Base-by-base conservation (phyloP, 2,113 vertebrate species). In the Lota lota region DNA sequence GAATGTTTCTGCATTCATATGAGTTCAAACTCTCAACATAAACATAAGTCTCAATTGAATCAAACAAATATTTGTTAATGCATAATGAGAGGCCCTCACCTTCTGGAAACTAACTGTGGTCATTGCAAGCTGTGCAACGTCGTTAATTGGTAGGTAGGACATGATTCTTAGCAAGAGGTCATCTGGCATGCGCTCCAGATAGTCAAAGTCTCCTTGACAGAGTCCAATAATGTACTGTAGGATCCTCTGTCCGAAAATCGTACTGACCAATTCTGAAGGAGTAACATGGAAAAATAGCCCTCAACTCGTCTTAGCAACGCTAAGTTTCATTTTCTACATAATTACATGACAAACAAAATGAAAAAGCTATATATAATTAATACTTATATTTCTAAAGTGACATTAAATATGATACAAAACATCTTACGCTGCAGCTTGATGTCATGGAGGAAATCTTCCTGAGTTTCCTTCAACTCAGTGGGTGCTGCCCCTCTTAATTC, bases 121-220 rank as follows among this genome's bases (percentile, higher is more conserved):
- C 28, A 5, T 33, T 33, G 40, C 40, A 47, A 47, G 40, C 40
- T 47, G 40, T 47, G 40, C 40, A 10, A 47, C 12, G 10, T 47
- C 40, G 7, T 47, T 47, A 11, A 47, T 47, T 2, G 40, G 8
- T 14, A 47, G 40, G 40, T 47, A 12, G 40, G 84, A 91, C 70
- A 94, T 69, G 33, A 94, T 91, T 60, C 47, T 70, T 61, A 93
- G 82, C 47, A 95, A 84, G 70, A 94, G 63, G 3, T 60, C 60
- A 61, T 94, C 90, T 54, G 93, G 87, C 82, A 96, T 89, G 59
- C 56, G 19, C 33, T 94, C 87, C 57, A 95, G 87, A 84, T 91
- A 94, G 85, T 94, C 90, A 74, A 83, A 87, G 61, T 89, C 82
- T 69, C 93, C 92, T 73, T 22, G 2, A 64, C 92, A 95, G 67